A percentile compares a stretch with the other conserved stretches of the same genome.
Conservation (phyloP, 2,797 vertebrate genomes). For the Thalassophryne amazonica region DNA sequence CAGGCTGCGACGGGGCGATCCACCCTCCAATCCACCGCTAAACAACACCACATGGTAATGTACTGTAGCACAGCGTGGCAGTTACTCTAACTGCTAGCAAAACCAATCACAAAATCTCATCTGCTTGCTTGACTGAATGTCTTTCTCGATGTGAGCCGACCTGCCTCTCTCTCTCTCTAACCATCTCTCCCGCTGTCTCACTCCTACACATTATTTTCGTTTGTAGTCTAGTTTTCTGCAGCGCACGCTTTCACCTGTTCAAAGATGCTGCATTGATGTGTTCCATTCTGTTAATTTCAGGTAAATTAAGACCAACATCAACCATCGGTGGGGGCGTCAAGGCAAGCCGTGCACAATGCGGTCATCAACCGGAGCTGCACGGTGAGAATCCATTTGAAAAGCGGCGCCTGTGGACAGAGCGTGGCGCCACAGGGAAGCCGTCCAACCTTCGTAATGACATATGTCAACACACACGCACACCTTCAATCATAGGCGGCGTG, state of each 20-base stretch:
- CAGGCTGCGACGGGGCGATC: conserved; percentile 1
- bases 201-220: conserved; percentile 20
- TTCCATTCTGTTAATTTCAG: conserved; percentile 48
- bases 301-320: conserved; percentile 28
- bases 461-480: conserved; percentile 19
- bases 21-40: background rate
- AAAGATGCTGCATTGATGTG: conserved; percentile 9
- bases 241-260: conserved; percentile 19
- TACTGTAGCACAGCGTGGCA: conserved; percentile 18
- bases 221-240: conserved; percentile 21
- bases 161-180: background rate
- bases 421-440: conserved; percentile 38
- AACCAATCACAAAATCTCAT: conserved; percentile 32
- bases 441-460: conserved; percentile 38
- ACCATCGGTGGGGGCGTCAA: conserved; percentile 6
- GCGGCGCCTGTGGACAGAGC: conserved; percentile 42
- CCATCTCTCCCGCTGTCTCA: background rate
- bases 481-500: conserved; percentile 48
- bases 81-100: conserved; percentile 21
- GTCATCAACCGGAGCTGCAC: conserved; percentile 22
- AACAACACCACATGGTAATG: conserved; percentile 19
- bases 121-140: conserved; percentile 9
- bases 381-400: conserved; percentile 57
- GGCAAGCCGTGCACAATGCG: conserved; percentile 16
- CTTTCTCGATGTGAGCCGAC: background rate